Evolutionary conservation across 2,888 invertebrate genomes (phyloP).

Genomic region (Xylocampa areola): DNA sequence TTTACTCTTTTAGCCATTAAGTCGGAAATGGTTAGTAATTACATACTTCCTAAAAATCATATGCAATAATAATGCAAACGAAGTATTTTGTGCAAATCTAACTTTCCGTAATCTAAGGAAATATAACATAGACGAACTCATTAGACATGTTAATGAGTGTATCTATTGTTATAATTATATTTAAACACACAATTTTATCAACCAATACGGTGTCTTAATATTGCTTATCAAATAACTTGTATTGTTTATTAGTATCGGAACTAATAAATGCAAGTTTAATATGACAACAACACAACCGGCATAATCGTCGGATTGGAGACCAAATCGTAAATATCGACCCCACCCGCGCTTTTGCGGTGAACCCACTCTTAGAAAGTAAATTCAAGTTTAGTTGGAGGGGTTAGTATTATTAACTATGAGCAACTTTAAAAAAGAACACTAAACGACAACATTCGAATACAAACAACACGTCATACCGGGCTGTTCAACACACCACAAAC

Average conservation of each 20-base stretch:
- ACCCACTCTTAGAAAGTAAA: background rate
- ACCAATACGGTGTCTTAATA: background rate
- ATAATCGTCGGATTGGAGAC: background rate
- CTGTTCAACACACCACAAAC: conserved; percentile 53
- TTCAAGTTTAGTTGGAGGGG: background rate
- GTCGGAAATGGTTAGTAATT: conserved; percentile 1
- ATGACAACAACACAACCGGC: background rate
- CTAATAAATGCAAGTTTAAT: background rate
- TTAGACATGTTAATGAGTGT: conserved; percentile 36
- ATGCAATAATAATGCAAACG: conserved; percentile 12
- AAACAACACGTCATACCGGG: conserved; percentile 37
- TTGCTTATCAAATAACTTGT: background rate
- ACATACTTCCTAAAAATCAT: conserved; percentile 8
- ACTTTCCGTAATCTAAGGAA: conserved; percentile 18
- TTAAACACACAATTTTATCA: conserved; percentile 10
- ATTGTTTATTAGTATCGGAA: background rate
- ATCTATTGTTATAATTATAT: conserved; percentile 10
- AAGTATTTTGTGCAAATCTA: conserved; percentile 21
- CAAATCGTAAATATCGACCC: background rate
- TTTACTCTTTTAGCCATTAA: conserved; percentile 7
- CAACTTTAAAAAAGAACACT: conserved; percentile 11
- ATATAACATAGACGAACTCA: conserved; percentile 21
- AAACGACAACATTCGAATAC: background rate
- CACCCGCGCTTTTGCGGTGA: background rate
- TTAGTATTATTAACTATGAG: background rate